A percentile compares a stretch with the other conserved stretches of the same genome.
Evolutionary conservation across 2,113 vertebrate genomes (phyloP).

Genomic region (Daubentonia madagascariensis): DNA sequence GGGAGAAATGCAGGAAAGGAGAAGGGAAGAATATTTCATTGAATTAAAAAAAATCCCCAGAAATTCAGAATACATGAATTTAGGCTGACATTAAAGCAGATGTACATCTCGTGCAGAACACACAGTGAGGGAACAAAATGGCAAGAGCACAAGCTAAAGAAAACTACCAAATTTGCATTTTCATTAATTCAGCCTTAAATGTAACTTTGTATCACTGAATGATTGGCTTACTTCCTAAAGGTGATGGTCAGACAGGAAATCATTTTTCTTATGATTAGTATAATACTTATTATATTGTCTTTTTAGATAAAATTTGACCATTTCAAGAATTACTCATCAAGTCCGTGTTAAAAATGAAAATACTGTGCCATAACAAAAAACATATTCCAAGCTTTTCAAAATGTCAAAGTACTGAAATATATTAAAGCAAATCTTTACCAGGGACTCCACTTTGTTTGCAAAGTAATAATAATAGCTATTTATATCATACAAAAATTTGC

Average conservation of each 20-base stretch:
- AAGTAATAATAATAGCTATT: constrained; percentile 6
- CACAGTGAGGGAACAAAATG: constrained; percentile 56
- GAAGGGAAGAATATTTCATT: constrained; percentile 22
- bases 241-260: background rate
- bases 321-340: background rate
- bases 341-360: constrained; percentile 29
- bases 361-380: background rate
- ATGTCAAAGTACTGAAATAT: background rate
- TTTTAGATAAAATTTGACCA: background rate
- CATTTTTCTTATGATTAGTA: background rate
- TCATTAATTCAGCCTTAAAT: constrained; percentile 50
- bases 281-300: background rate
- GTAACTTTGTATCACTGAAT: background rate
- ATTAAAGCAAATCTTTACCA: background rate
- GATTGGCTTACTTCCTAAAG: background rate
- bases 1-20: background rate
- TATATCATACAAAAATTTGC: background rate
- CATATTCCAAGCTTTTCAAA: background rate
- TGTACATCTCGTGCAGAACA: constrained; percentile 42
- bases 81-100: constrained; percentile 75
- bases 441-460: background rate
- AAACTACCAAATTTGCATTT: constrained; percentile 55
- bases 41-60: constrained; percentile 45
- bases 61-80: constrained; percentile 47
- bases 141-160: constrained; percentile 57